These are phyloP conservation scores for Heliconius ethilla DNA, from an alignment of 2,888 invertebrate species.

Conservation along the genomic window DNA sequence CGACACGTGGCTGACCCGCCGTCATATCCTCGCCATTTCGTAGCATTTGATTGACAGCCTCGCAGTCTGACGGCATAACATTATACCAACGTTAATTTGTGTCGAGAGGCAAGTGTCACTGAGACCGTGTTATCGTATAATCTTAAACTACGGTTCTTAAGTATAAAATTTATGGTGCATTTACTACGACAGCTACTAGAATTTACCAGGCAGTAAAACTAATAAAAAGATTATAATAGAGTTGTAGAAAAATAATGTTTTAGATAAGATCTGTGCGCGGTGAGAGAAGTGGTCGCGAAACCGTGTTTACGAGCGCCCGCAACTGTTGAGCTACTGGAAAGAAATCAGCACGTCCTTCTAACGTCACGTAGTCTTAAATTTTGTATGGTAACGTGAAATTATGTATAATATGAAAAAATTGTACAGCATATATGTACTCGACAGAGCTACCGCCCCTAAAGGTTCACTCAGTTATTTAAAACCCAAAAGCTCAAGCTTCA, in stretches of 20 bases:
- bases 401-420: constrained; percentile 71
- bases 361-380: constrained; percentile 65
- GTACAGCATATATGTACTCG: constrained; percentile 54
- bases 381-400: constrained; percentile 71
- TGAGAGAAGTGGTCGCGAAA: constrained; percentile 51
- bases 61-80: constrained; percentile 69
- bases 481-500: constrained; percentile 78
- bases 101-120: constrained; percentile 67
- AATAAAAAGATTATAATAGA: constrained; percentile 57
- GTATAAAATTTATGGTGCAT: constrained; percentile 67
- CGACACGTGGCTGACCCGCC: constrained; percentile 79
- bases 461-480: constrained; percentile 75
- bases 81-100: constrained; percentile 78
- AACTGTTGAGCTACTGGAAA: constrained; percentile 43
- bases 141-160: constrained; percentile 69
- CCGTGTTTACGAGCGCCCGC: constrained; percentile 46
- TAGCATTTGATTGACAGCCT: constrained; percentile 80
- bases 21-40: constrained; percentile 76
- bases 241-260: constrained; percentile 50
- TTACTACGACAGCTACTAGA: constrained; percentile 74
- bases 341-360: constrained; percentile 56
- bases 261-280: constrained; percentile 51
- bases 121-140: constrained; percentile 68
- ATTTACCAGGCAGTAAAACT: constrained; percentile 58
- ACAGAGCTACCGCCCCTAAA: constrained; percentile 66